Evolutionary conservation across 2,888 invertebrate genomes (phyloP), one percentile per base, ranked within the genome.

Genomic region (Agonopterix alstromeriana): DNA sequence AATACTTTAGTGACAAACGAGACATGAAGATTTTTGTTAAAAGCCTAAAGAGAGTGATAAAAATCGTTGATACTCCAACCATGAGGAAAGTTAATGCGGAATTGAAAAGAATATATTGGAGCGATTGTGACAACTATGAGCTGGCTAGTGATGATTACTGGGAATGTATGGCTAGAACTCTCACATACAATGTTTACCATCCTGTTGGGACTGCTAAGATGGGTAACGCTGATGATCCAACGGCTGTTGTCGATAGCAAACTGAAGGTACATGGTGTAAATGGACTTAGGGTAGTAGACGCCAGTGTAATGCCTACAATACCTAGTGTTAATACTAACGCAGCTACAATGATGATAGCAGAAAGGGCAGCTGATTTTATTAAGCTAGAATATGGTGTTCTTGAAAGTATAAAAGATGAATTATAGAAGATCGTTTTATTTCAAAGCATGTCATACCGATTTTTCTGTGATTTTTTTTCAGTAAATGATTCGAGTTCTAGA

Each of bases 291-390:
- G 73, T 87, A 0, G 78, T 78, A 0, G 87, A 87, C 53, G 87
- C 87, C 2, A 87, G 87, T 55, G 54, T 86, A 7, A 86, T 87
- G 83, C 85, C 87, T 0, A 83, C 80, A 0, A 84, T 85, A 54
- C 73, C 85, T 0, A 86, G 87, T 61, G 78, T 80, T 0, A 86
- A 87, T 53, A 77, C 77, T 1, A 85, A 86, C 50, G 83, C 85
- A 42, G 74, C 87, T 3, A 73, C 74, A 1, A 86, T 87, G 75
- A 86, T 87, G 85, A 78, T 87, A 46, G 86, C 85, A 1, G 87
- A 87, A 58, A 65, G 79, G 55, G 87, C 79, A 9, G 76, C 86
- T 9, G 85, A 84, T 55, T 81, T 87, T 44, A 82, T 87, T 12
- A 86, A 83, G 58, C 67, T 64, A 10, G 79, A 80, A 43, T 65